phyloP scores from a whole-genome alignment of 2,113 vertebrate genomes.

The Indicator indicator region DNA sequence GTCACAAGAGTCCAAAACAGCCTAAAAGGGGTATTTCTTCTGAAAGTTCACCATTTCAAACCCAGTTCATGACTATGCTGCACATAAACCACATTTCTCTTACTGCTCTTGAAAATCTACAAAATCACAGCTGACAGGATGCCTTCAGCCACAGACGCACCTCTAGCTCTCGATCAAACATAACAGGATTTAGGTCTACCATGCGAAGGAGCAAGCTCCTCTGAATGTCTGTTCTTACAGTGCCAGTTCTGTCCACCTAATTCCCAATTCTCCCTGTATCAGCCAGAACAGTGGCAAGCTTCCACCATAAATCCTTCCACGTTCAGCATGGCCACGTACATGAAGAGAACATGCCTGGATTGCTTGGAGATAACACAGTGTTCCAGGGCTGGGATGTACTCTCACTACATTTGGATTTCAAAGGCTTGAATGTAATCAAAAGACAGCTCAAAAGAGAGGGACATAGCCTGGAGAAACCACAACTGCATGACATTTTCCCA shows the following conservation, averaged over 20 bases:
- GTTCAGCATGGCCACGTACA: rapidly evolving
- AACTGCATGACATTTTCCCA: background rate
- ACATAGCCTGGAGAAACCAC: background rate
- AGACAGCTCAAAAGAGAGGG: background rate
- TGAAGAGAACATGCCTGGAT: background rate
- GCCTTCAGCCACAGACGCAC: background rate
- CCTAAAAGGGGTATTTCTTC: too few relatives aligned
- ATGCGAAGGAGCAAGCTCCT: background rate
- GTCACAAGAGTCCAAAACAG: background rate
- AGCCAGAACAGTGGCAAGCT: background rate
- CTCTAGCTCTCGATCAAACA: background rate
- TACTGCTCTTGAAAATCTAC: background rate
- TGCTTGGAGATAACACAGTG: background rate
- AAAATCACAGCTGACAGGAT: background rate
- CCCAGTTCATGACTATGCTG: background rate
- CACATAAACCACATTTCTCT: background rate
- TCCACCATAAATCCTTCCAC: background rate
- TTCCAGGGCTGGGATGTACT: background rate
- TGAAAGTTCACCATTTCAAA: background rate
- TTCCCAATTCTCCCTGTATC: background rate
- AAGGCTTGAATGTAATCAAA: background rate
- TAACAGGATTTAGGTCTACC: background rate
- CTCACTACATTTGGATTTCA: background rate
- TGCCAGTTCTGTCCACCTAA: background rate
- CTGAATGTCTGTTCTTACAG: background rate